phyloP scores from a whole-genome alignment of 2,113 vertebrate species.

The Sula dactylatra region DNA sequence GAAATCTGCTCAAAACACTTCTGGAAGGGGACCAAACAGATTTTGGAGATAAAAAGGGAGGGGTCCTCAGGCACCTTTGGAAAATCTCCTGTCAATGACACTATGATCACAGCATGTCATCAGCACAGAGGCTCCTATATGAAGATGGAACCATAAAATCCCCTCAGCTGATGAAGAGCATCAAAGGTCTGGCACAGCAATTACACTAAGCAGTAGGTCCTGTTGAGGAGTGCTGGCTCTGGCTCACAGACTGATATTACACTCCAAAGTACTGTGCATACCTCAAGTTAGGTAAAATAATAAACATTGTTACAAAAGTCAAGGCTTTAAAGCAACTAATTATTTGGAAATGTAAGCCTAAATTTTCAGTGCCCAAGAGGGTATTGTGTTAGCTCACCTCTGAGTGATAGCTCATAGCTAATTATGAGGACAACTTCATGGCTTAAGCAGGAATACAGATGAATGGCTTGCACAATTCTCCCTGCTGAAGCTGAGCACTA shows the following conservation, averaged over 20 bases:
- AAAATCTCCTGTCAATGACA: not conserved
- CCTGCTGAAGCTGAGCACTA: not conserved
- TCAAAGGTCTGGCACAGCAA: not conserved
- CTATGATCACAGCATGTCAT: not conserved
- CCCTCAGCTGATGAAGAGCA: not conserved
- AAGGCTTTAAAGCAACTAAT: not conserved
- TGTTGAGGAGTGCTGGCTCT: not conserved
- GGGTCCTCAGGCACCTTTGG: not conserved
- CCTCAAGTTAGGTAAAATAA: not conserved
- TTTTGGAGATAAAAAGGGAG: not conserved
- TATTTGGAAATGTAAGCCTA: not conserved
- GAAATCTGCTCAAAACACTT: not conserved
- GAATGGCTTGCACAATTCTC: not conserved
- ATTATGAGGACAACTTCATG: not conserved
- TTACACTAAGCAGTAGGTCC: not conserved
- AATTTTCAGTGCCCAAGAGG: not conserved
- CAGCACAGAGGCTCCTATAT: not conserved
- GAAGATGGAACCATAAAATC: not conserved
- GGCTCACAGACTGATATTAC: not conserved
- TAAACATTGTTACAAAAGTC: not conserved
- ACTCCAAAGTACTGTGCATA: not conserved
- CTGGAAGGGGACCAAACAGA: not conserved
- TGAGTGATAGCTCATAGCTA: not conserved
- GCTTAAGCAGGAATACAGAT: not conserved
- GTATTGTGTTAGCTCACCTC: not conserved